Conservation (phyloP, 2,113 vertebrate genomes). For the Menura novaehollandiae region DNA sequence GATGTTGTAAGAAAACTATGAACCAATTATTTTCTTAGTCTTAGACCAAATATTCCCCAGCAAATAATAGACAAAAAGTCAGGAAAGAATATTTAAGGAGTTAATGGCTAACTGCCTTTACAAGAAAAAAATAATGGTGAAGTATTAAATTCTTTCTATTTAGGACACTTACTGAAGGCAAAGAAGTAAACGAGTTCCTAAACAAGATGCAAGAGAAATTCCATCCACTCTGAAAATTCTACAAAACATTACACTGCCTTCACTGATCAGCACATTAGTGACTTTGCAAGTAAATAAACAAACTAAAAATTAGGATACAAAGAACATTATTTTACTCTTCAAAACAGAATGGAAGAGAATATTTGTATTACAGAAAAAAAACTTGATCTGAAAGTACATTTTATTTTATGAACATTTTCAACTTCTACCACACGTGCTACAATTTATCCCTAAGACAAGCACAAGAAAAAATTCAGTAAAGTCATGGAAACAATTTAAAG, state of each 20-base stretch:
- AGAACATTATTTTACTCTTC: background rate
- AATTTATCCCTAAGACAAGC: background rate
- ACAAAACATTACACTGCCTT: background rate
- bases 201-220: background rate
- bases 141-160: background rate
- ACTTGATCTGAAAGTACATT: background rate
- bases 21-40: conserved; percentile 19
- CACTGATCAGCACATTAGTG: background rate
- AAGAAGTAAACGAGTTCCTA: background rate
- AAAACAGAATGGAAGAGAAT: background rate
- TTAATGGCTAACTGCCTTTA: background rate
- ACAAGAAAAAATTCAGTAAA: background rate
- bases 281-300: background rate
- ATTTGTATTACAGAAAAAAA: background rate
- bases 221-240: background rate
- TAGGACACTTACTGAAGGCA: background rate
- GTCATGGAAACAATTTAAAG: background rate
- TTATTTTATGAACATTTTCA: background rate
- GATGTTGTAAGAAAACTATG: background rate
- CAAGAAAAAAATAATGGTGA: background rate
- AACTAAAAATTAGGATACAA: background rate
- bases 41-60: background rate
- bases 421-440: background rate
- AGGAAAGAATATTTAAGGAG: background rate
- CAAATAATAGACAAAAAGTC: background rate